A percentile compares a stretch with the other conserved stretches of the same genome.
These are phyloP conservation scores for Andrena flavipes DNA, from an alignment of 2,888 invertebrate species.

Conservation along the genomic window DNA sequence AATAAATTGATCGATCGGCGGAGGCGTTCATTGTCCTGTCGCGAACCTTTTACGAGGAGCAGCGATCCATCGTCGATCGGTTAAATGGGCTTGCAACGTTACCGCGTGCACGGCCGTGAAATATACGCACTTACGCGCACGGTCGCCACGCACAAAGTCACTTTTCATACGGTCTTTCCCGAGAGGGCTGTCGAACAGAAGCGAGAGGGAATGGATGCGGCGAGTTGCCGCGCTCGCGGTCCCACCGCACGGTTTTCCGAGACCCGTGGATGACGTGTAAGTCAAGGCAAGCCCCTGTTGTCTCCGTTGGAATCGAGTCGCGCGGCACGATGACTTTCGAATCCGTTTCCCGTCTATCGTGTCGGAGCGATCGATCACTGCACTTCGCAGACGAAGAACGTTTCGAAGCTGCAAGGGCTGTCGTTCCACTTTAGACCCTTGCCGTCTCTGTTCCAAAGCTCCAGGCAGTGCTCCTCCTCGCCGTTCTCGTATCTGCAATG, in stretches of 20 bases:
- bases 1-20: conserved; percentile 22
- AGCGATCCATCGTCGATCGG: conserved; percentile 28
- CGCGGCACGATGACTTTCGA: conserved; percentile 43
- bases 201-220: conserved; percentile 45
- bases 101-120: neutral
- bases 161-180: conserved; percentile 16
- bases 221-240: conserved; percentile 6
- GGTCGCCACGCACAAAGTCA: conserved; percentile 12
- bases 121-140: neutral
- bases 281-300: conserved; percentile 11
- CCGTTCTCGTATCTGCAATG: conserved; percentile 93
- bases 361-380: conserved; percentile 81
- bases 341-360: conserved; percentile 39
- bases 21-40: conserved; percentile 12
- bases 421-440: conserved; percentile 97
- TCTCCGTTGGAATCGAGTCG: conserved; percentile 34
- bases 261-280: conserved; percentile 41
- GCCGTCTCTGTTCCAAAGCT: conserved; percentile 96
- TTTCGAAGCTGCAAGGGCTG: conserved; percentile 96
- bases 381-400: conserved; percentile 96
- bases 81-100: neutral
- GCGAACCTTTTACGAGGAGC: conserved; percentile 3
- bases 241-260: neutral
- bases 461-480: conserved; percentile 96
- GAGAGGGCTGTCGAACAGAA: conserved; percentile 8